A percentile compares a stretch with the other conserved stretches of the same genome.
phyloP scores from a whole-genome alignment of 2,113 vertebrate genomes.

The Cinclus mexicanus region DNA sequence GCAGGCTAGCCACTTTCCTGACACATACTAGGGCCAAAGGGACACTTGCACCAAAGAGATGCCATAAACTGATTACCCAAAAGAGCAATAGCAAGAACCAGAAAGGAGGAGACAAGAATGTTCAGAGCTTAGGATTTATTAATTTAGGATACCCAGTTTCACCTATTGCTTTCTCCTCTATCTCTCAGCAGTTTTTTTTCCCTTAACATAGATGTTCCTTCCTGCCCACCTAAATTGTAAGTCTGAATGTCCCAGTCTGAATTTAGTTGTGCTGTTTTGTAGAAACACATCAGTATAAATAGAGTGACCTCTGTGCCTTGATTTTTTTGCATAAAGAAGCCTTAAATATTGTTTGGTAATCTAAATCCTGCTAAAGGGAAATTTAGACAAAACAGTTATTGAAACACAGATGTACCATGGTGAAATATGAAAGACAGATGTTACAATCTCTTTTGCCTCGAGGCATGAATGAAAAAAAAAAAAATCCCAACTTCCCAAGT shows the following conservation, averaged over 20 bases:
- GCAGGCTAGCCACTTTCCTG: background rate
- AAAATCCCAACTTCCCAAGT: background rate
- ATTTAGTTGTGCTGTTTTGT: background rate
- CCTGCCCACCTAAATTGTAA: background rate
- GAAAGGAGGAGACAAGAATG: background rate
- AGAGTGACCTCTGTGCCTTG: background rate
- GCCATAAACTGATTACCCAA: background rate
- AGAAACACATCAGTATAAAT: background rate
- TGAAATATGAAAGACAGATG: slow-evolving; percentile 9
- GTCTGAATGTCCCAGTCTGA: background rate
- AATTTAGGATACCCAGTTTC: background rate
- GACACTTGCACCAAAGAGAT: background rate
- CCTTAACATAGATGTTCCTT: background rate
- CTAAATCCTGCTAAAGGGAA: slow-evolving; percentile 3
- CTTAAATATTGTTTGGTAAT: background rate
- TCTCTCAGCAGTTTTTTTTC: background rate
- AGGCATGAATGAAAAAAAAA: background rate
- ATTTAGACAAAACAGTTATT: background rate
- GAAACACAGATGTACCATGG: background rate
- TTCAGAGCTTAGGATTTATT: background rate
- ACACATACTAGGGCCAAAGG: background rate
- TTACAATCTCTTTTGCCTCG: background rate
- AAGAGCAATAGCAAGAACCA: background rate
- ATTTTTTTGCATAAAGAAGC: background rate
- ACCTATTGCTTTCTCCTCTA: background rate